Conservation (phyloP, 2,113 vertebrate genomes). For the Toxotes jaculatrix region DNA sequence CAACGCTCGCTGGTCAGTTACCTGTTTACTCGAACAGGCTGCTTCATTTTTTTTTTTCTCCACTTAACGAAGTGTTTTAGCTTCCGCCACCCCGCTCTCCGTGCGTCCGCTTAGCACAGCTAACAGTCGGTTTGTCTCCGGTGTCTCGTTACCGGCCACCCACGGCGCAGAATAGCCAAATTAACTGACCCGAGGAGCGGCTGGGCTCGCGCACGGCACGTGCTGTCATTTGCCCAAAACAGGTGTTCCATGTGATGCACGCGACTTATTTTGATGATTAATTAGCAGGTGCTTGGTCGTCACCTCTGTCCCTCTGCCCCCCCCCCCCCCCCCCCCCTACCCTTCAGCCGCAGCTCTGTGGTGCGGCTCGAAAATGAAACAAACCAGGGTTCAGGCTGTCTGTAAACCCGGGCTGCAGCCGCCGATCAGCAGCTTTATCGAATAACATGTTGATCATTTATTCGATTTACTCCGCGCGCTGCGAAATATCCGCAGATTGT, state of each 20-base stretch:
- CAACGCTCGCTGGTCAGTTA: slow-evolving; percentile 9
- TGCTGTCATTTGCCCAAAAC: slow-evolving; percentile 58
- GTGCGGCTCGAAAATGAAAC: not conserved
- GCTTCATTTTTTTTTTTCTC: not conserved
- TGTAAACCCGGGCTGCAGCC: no score
- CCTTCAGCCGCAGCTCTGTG: not conserved
- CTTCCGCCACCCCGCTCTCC: not conserved
- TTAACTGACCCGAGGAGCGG: slow-evolving; percentile 40
- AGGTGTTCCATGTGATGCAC: slow-evolving; percentile 66
- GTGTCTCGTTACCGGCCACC: slow-evolving; percentile 39
- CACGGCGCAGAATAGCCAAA: slow-evolving; percentile 27
- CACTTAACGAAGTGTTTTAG: not conserved
- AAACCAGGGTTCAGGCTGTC: no score
- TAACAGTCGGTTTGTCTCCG: not conserved
- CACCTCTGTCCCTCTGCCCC: not conserved
- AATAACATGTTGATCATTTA: no score
- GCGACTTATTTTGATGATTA: slow-evolving; percentile 11
- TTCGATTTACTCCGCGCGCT: no score
- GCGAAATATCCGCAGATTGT: no score
- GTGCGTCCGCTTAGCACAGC: not conserved
- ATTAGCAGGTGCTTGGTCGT: not conserved
- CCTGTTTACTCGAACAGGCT: not conserved
- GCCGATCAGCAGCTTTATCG: no score
- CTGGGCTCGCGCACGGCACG: slow-evolving; percentile 49
- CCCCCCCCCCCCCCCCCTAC: no score